Conservation (phyloP, 1,140 invertebrate genomes). For the Achroia grisella region DNA sequence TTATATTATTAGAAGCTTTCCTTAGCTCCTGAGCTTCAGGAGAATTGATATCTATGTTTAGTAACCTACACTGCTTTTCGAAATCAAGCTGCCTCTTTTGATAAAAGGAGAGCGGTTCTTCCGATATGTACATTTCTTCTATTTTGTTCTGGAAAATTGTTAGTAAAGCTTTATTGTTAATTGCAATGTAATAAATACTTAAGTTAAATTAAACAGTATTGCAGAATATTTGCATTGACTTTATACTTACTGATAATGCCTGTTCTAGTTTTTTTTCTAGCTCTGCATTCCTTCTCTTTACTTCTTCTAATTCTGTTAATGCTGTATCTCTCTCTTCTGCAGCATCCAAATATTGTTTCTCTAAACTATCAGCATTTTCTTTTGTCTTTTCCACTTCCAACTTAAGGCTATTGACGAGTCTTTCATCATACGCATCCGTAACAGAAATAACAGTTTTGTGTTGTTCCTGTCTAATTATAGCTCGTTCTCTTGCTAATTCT, state of each 20-base stretch:
- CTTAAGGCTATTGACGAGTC: constrained; percentile 79
- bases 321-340: constrained; percentile 84
- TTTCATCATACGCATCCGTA: constrained; percentile 73
- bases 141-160: constrained; percentile 52
- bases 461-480: constrained; percentile 75
- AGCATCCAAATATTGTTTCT: constrained; percentile 83
- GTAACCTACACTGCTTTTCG: constrained; percentile 59
- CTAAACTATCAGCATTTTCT: constrained; percentile 84
- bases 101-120: constrained; percentile 55
- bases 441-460: constrained; percentile 76
- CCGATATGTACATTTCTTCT: constrained; percentile 45
- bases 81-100: constrained; percentile 60
- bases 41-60: constrained; percentile 54
- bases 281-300: constrained; percentile 82
- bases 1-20: constrained; percentile 36
- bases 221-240: neutral
- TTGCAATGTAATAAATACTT: too few species aligned
- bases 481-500: constrained; percentile 81
- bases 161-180: constrained; percentile 23
- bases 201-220: neutral
- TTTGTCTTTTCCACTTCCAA: constrained; percentile 83
- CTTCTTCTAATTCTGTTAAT: constrained; percentile 85
- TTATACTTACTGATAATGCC: constrained; percentile 70
- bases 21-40: constrained; percentile 45
- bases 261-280: constrained; percentile 82